Base-by-base conservation (phyloP, 2,797 vertebrate species). In the Centropyge bicolor region DNA sequence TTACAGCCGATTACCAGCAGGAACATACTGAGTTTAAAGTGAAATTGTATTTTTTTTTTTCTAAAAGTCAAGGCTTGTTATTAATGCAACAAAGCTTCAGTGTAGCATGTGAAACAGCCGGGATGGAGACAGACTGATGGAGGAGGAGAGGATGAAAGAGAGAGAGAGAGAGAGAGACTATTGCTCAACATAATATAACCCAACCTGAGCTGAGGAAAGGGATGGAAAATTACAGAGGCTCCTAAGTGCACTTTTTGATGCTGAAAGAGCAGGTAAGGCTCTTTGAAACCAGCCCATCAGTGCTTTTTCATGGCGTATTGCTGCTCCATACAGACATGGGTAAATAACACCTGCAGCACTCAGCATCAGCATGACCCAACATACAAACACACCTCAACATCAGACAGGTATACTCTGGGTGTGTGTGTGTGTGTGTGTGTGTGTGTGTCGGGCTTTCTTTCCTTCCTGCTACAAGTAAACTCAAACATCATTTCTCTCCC, bases 281-380 rank as follows among this genome's bases (percentile, higher is more conserved):
- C 88, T 90, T 93, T 93, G 90, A 91, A 94, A 91, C 76, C 80
- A 73, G 63, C 40, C 82, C 86, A 88, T 89, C 84, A 86, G 68
- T 78, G 78, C 55, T 79, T 87, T 88, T 73, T 76, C 54, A 72
- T 68, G 68, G 55, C n/a, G 27, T 78, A 79, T 70, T 77, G 62
- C 61, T 6, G 16, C 67, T 17, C 74, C 70, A 74, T 88, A 74
- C 83, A 86, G 72, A 51, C 70, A 62, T 65, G 56, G 64, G 74
- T 91, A 92, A 93, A 93, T 88, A 91, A 86, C 85, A 92, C 83
- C 88, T 89, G 87, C 90, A 89, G 80, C 84, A 84, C 82, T 82
- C 89, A 82, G 68, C 24, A 2, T 74, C 89, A 82, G 67, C 22
- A 2, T 74, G 81, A 91, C 66, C 80, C 76, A 74, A 79, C 78